Conservation (phyloP, 2,797 vertebrate species). For the Oreortyx pictus region DNA sequence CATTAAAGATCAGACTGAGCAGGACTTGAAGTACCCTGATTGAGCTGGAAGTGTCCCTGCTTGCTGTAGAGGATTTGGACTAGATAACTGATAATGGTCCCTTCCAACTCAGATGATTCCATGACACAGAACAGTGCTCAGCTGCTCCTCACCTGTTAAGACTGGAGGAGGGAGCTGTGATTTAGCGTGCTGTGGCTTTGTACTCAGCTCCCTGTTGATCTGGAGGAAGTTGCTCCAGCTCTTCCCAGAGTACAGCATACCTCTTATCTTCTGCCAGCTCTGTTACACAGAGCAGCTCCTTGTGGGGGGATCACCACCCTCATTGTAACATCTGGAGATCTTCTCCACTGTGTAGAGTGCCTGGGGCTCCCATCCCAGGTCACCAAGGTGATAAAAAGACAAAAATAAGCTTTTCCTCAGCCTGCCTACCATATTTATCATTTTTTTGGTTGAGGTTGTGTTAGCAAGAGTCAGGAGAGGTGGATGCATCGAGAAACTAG, state of each 20-base stretch:
- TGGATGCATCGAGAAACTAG: background rate
- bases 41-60: too few relatives aligned
- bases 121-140: background rate
- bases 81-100: too few relatives aligned
- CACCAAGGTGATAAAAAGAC: background rate
- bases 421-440: background rate
- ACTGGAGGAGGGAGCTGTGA: background rate
- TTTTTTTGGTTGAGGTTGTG: background rate
- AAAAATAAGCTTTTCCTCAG: background rate
- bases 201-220: slow-evolving; percentile 11
- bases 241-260: background rate
- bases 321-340: background rate
- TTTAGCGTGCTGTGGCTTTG: background rate
- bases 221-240: slow-evolving; percentile 39
- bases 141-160: slow-evolving; percentile 45
- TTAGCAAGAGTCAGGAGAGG: background rate
- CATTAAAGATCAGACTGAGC: too few relatives aligned
- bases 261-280: slow-evolving; percentile 66
- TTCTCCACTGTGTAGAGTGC: background rate
- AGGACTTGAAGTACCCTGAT: too few relatives aligned
- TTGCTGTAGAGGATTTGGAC: too few relatives aligned
- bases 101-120: too few relatives aligned
- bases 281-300: background rate
- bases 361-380: background rate
- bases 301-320: background rate